Percentiles rank a stretch among this genome's conserved stretches.
These are phyloP conservation scores for Perognathus longimembris DNA, from an alignment of 2,113 vertebrate species.

Conservation along the genomic window DNA sequence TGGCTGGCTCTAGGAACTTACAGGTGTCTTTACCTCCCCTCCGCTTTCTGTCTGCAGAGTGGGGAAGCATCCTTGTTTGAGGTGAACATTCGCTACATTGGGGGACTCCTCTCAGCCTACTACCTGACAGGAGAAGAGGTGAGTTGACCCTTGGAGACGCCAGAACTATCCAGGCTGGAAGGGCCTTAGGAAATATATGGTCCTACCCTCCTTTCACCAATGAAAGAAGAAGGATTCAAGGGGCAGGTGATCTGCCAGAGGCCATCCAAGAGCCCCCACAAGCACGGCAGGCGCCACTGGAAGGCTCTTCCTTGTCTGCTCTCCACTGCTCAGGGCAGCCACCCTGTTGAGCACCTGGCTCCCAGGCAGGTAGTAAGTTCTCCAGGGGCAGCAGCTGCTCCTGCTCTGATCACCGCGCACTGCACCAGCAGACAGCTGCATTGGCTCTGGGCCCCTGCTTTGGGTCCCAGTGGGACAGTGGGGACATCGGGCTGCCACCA, in stretches of 20 bases:
- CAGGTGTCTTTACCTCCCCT: not conserved
- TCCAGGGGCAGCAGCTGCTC: not conserved
- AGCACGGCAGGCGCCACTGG: not conserved
- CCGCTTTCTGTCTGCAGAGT: slow-evolving; percentile 87
- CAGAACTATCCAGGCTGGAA: not conserved
- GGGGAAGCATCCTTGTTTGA: slow-evolving; percentile 98
- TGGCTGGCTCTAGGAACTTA: not conserved
- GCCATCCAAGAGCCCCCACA: not conserved
- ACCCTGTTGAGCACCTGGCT: not conserved
- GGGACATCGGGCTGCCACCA: not conserved
- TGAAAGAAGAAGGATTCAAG: not conserved
- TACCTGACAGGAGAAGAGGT: slow-evolving; percentile 77
- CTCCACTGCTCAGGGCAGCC: not conserved
- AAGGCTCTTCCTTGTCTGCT: not conserved
- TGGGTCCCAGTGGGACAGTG: not conserved
- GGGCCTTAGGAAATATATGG: not conserved
- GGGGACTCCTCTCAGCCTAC: slow-evolving; percentile 89
- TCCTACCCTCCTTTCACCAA: not conserved
- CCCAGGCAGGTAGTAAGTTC: not conserved
- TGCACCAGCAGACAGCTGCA: not conserved
- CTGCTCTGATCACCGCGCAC: not conserved
- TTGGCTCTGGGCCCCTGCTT: not conserved
- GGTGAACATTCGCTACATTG: slow-evolving; percentile 98
- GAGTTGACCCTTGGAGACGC: not conserved
- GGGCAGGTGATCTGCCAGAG: not conserved